Base-by-base conservation (phyloP, 2,797 vertebrate species). In the Peromyscus aztecus region DNA sequence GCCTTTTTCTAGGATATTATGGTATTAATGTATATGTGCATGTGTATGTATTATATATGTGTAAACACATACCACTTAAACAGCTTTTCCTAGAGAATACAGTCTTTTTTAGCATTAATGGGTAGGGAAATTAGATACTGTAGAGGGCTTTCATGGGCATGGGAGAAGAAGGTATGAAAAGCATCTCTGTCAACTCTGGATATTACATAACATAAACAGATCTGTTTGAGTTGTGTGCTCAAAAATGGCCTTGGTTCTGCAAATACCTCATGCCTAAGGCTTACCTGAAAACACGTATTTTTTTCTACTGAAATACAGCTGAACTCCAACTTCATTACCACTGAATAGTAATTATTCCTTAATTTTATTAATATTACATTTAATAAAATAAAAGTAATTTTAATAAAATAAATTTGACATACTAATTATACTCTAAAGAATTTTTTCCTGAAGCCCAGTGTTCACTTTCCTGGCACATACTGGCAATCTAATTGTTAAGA, bases 371-470 rank as follows among this genome's bases (percentile, higher is more conserved):
- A 55, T 40, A 12, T 40, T 80, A 80, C 5, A 34, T 34, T 78
- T 34, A 34, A 78, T 78, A 78, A 88, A 85, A 85, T 83, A 3
- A 27, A 85, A n/a, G 67, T 69, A 69, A n/a, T 21, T 21, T 78
- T 78, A 78, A 78, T 78, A 78, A 88, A 91, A 76, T 78, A 4
- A 27, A 85, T 43, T 93, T 93, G 4, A n/a, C 69, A 4, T 84
- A 49, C 4, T 46, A 78, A 13, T 77, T 89, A 10, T 84, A 71
- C 6, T 71, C 14, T 2, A 82, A 63, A 90, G 0, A 89, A 76
- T 76, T 55, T 82, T 82, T 94, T 94, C 85, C 63, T 55, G 63
- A 91, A 96, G 16, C 21, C 16, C 61, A 76, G 80, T 65, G 16
- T 73, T 90, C 14, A 65, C 14, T 83, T 92, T 57, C 10, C 17